Evolutionary conservation across 2,797 vertebrate species (phyloP), one percentile per base, ranked within the genome.

Genomic region (Garrulus glandarius): DNA sequence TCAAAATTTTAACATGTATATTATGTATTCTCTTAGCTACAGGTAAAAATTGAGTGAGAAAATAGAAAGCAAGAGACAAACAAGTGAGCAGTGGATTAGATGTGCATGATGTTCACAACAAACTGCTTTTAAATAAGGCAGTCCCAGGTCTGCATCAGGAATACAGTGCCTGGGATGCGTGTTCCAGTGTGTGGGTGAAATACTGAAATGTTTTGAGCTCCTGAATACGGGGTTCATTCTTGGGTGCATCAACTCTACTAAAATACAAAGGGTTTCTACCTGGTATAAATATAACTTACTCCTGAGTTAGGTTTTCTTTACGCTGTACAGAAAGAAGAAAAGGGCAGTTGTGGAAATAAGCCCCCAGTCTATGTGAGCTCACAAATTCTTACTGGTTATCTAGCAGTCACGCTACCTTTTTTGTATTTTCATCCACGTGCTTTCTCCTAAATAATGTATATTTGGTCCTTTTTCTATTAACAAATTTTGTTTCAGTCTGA

Each of bases 1-100:
- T 74, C 8, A 18, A 6, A 3, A 2, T 55, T 60, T 23, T n/a
- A 55, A 43, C 4, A 5, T 3, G 1, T 60, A 0, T 36, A 1
- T 70, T 67, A 5, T 5, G 3, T 68, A 9, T 68, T 80, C 17
- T 30, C 10, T 81, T 24, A 65, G 52, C 39, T 64, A 15, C 8
- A 57, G 46, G 46, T 68, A 36, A 81, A 83, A 86, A 19, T 3
- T 18, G 13, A 39, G 27, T 43, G 30, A 52, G 16, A 79, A 6
- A n/a, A 13, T 6, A 43, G 15, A 74, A 88, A 52, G 34, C 30
- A 61, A 52, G 43, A 74, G 13, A 8, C 11, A 29, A 57, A 30
- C 5, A 50, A 59, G 12, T 11, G 19, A 37, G 13, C 12, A 21
- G 41, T 20, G 30, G 50, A 50, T 61, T 30, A 64, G 20, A 41